phyloP scores from a whole-genome alignment of 2,888 invertebrate species.

The Heteropelma amictum region DNA sequence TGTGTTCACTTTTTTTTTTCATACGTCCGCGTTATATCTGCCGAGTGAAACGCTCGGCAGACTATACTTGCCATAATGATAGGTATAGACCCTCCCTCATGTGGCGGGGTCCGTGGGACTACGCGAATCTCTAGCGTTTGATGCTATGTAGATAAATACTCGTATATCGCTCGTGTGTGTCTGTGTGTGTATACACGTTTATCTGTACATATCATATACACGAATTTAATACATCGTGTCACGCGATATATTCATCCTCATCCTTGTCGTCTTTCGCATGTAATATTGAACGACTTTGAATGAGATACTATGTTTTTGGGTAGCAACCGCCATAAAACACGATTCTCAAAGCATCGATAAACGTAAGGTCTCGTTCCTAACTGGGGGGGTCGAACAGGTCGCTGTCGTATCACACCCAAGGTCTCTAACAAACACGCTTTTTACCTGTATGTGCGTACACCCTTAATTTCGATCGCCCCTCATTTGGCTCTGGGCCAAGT shows the following conservation, averaged over 20 bases:
- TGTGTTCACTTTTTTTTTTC: constrained; percentile 35
- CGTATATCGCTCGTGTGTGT: not conserved
- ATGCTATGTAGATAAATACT: constrained; percentile 1
- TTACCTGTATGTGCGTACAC: too few species aligned
- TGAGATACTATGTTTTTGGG: not conserved
- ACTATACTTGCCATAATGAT: constrained; percentile 60
- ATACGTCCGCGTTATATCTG: constrained; percentile 28
- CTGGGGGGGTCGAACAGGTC: too few species aligned
- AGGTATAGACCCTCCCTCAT: constrained; percentile 40
- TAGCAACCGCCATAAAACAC: too few species aligned
- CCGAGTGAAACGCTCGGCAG: constrained; percentile 46
- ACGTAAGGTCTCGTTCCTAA: too few species aligned
- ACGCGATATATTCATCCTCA: constrained; percentile 53
- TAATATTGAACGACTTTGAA: not conserved
- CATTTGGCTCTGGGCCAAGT: too few species aligned
- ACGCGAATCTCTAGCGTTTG: constrained; percentile 35
- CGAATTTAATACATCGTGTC: constrained; percentile 48
- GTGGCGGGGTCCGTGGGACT: constrained; percentile 42
- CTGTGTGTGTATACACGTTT: not conserved
- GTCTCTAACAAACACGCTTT: too few species aligned
- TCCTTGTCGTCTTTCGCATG: constrained; percentile 12
- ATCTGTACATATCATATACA: not conserved
- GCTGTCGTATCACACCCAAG: too few species aligned
- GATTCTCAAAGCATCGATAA: too few species aligned
- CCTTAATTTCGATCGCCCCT: too few species aligned